These are phyloP conservation scores for Pachyrhynchus sulphureomaculatus DNA, from an alignment of 1,140 invertebrate genomes.

Conservation along the genomic window DNA sequence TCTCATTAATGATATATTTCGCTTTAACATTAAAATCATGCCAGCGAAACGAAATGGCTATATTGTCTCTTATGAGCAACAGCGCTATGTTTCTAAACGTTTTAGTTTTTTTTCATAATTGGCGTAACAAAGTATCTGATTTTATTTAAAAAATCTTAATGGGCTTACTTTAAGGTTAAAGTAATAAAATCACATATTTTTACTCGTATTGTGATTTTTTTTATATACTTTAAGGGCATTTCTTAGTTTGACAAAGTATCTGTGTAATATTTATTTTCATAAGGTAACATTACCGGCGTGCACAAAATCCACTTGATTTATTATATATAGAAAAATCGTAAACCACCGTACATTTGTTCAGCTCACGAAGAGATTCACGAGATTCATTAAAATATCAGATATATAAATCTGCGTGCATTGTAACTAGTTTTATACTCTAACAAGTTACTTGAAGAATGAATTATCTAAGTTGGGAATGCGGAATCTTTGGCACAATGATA, in stretches of 20 bases:
- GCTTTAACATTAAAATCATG: conserved; percentile 5
- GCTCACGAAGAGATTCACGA: no score
- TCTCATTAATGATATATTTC: background rate
- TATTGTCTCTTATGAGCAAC: conserved; percentile 41
- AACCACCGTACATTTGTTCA: no score
- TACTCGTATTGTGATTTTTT: conserved; percentile 8
- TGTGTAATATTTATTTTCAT: background rate
- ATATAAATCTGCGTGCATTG: no score
- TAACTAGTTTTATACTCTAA: no score
- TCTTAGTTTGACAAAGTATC: no score
- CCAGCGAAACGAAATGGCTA: conserved; percentile 22
- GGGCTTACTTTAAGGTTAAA: conserved; percentile 5
- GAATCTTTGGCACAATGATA: no score
- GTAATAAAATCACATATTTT: conserved; percentile 8
- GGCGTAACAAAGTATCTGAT: conserved; percentile 2
- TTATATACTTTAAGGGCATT: conserved; percentile 1
- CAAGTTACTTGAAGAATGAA: no score
- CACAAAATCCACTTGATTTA: background rate
- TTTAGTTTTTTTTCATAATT: conserved; percentile 3
- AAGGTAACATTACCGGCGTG: background rate
- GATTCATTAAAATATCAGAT: no score
- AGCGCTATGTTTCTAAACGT: conserved; percentile 15
- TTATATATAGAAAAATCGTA: no score
- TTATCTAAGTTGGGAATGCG: no score
- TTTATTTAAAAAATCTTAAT: conserved; percentile 11